A percentile compares a stretch with the other conserved stretches of the same genome.
These are phyloP conservation scores for Rotaria magnacalcarata DNA, from an alignment of 2,888 invertebrate species.

Conservation along the genomic window DNA sequence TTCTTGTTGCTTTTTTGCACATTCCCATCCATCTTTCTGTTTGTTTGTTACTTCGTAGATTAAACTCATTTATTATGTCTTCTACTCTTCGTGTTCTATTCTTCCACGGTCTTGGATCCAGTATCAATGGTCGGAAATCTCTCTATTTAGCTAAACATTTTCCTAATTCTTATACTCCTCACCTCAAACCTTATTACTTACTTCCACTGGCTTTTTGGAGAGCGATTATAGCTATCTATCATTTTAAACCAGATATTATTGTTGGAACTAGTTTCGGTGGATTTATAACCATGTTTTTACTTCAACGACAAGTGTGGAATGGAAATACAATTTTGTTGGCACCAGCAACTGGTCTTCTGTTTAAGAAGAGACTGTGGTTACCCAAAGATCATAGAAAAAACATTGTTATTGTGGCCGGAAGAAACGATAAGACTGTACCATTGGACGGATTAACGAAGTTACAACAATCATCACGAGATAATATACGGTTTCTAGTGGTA, in stretches of 20 bases:
- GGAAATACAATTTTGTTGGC: background rate
- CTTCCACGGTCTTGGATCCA: background rate
- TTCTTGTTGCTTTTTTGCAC: no score
- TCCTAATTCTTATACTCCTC: background rate
- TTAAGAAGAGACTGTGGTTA: constrained; percentile 19
- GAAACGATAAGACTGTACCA: background rate
- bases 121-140: background rate
- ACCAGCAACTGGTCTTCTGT: constrained; percentile 1
- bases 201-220: background rate
- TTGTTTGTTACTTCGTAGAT: background rate
- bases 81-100: background rate
- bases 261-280: constrained; percentile 8
- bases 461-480: constrained; percentile 17
- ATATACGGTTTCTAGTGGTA: background rate
- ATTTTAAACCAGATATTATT: constrained; percentile 22
- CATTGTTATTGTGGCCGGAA: constrained; percentile 17
- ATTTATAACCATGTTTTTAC: background rate
- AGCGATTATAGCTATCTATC: background rate
- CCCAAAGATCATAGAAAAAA: background rate
- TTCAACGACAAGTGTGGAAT: constrained; percentile 11
- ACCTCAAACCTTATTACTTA: background rate
- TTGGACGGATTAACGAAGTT: background rate
- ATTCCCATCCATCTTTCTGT: background rate
- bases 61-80: background rate
- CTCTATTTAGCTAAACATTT: constrained; percentile 14